Evolutionary conservation across 1,140 invertebrate species (phyloP).

Genomic region (Planococcus citri): DNA sequence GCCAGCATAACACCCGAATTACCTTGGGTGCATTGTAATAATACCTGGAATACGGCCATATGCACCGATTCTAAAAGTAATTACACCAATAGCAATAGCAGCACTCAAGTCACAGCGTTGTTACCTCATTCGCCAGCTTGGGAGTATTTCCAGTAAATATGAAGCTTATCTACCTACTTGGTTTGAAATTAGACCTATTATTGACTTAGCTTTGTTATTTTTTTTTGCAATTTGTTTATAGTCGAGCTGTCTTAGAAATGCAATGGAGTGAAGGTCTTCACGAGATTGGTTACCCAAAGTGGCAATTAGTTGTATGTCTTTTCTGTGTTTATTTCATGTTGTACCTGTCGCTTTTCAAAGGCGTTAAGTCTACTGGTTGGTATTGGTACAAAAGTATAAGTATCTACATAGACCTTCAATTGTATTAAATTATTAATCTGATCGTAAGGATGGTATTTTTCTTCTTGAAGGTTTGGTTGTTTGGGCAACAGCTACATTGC

Average conservation of each 20-base stretch:
- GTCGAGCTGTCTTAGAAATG: conserved; percentile 65
- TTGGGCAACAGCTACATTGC: conserved; percentile 67
- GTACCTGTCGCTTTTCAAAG: conserved; percentile 70
- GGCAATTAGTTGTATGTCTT: conserved; percentile 55
- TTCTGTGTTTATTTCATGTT: conserved; percentile 59
- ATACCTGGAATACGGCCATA: conserved; percentile 71
- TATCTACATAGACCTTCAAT: neutral
- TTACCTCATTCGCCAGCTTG: conserved; percentile 47
- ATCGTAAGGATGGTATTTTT: neutral
- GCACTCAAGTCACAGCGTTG: conserved; percentile 32
- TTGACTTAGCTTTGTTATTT: neutral
- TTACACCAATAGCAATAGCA: conserved; percentile 14
- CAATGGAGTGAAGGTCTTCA: conserved; percentile 56
- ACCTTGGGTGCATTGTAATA: conserved; percentile 76
- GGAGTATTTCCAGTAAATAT: conserved; percentile 48
- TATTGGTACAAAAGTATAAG: neutral
- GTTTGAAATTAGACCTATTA: too few species aligned
- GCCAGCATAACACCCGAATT: conserved; percentile 51
- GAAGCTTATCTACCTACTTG: conserved; percentile 33
- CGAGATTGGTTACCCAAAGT: conserved; percentile 56
- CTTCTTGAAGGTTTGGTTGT: conserved; percentile 53
- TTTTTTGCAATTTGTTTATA: conserved; percentile 33
- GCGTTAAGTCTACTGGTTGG: conserved; percentile 75
- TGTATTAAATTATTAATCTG: too few species aligned
- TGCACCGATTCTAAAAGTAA: conserved; percentile 45